These are phyloP conservation scores for Dendrolimus punctatus DNA, from an alignment of 1,140 invertebrate genomes.

Conservation along the genomic window DNA sequence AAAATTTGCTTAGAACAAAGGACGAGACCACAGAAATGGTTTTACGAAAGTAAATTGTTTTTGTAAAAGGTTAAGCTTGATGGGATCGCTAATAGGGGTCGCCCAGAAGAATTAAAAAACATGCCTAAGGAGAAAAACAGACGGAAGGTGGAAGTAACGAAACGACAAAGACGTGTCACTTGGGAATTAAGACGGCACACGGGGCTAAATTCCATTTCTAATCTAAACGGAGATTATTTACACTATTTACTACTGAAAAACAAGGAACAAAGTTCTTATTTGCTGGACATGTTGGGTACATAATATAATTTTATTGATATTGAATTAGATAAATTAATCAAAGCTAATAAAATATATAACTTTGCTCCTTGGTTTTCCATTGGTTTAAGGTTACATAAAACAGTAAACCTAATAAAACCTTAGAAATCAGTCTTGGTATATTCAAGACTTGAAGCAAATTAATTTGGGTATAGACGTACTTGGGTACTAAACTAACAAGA, in stretches of 20 bases:
- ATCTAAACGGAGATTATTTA: slow-evolving; percentile 30
- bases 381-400: slow-evolving; percentile 14
- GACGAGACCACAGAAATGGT: slow-evolving; percentile 10
- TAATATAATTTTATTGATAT: too few relatives aligned
- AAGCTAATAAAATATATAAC: not conserved
- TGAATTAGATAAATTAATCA: not conserved
- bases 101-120: slow-evolving; percentile 26
- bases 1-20: slow-evolving; percentile 9
- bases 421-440: slow-evolving; percentile 12
- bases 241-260: slow-evolving; percentile 32
- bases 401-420: slow-evolving; percentile 21
- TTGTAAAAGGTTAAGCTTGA: slow-evolving; percentile 11
- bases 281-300: too few relatives aligned
- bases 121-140: slow-evolving; percentile 32
- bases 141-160: slow-evolving; percentile 19
- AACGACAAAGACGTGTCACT: slow-evolving; percentile 28
- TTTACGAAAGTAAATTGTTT: slow-evolving; percentile 9
- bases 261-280: slow-evolving; percentile 21
- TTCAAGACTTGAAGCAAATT: slow-evolving; percentile 27
- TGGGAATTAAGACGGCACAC: slow-evolving; percentile 27
- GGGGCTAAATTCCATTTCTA: slow-evolving; percentile 25
- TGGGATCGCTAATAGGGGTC: slow-evolving; percentile 19
- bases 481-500: slow-evolving; percentile 47
- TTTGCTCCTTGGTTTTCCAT: slow-evolving; percentile 24
- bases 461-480: slow-evolving; percentile 19